Evolutionary conservation across 2,888 invertebrate genomes (phyloP).

Genomic region (Eilema griseolum): DNA sequence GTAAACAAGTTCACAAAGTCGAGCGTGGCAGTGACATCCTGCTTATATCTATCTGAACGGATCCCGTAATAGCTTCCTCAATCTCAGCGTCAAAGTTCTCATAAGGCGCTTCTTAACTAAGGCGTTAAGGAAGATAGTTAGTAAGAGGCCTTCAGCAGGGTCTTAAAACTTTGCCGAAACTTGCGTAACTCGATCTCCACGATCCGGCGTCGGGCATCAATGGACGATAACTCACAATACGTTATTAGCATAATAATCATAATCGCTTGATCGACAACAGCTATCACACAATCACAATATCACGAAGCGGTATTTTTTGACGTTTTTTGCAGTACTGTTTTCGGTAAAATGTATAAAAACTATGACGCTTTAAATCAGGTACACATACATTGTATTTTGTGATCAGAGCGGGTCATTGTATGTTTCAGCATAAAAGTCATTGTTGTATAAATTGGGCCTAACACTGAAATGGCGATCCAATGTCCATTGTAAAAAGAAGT

Average conservation of each 20-base stretch:
- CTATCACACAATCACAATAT: constrained; percentile 27
- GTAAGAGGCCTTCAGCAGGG: constrained; percentile 83
- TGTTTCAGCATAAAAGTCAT: constrained; percentile 43
- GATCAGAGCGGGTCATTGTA: constrained; percentile 21
- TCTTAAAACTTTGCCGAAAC: constrained; percentile 84
- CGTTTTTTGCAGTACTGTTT: constrained; percentile 27
- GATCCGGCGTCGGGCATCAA: constrained; percentile 74
- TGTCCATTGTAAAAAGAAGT: constrained; percentile 76
- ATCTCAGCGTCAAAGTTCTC: constrained; percentile 86
- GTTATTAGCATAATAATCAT: constrained; percentile 81
- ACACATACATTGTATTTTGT: not conserved
- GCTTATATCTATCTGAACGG: constrained; percentile 85
- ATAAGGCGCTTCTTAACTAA: constrained; percentile 86
- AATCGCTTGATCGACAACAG: constrained; percentile 58
- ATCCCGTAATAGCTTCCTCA: constrained; percentile 86
- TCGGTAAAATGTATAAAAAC: constrained; percentile 27
- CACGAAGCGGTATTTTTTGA: constrained; percentile 31
- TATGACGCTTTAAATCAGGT: not conserved
- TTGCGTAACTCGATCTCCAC: constrained; percentile 82
- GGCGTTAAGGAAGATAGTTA: constrained; percentile 86
- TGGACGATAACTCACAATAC: constrained; percentile 80
- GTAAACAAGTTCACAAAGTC: constrained; percentile 84
- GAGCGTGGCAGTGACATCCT: constrained; percentile 85
- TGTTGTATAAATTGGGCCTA: constrained; percentile 50
- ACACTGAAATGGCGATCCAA: constrained; percentile 64